Base-by-base conservation (phyloP, 2,113 vertebrate species). In the Burhinus bistriatus region DNA sequence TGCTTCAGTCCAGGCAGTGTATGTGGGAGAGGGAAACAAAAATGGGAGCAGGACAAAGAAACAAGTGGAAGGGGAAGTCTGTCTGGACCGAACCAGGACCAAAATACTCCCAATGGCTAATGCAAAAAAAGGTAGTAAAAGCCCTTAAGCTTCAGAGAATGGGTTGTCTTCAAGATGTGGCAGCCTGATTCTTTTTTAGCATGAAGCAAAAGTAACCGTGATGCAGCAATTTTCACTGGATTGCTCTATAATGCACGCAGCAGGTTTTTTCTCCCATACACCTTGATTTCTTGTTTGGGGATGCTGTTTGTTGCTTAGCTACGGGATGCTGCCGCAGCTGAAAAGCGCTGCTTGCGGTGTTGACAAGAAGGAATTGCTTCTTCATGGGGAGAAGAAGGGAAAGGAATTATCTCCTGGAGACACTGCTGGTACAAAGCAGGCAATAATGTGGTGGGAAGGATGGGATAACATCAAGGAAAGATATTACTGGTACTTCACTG, bases 301-400 rank as follows among this genome's bases (percentile, higher is more conserved):
- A 97, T 94, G 96, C 92, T 95, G 87, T 95, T 95, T 96, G 85
- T 97, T 98, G 94, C 95, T 90, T 97, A 95, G 94, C 78, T 96
- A 97, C 87, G 44, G 34, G 75, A 75, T 89, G 83, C 59, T 87
- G 90, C 90, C 71, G 55, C 83, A 83, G 65, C 86, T 78, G 71
- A 89, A 90, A 81, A 87, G 44, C 0, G 0, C 52, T 45, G 64
- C 83, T 90, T 51, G 59, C 19, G 4, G 59, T 10, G 68, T 27
- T 89, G 80, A 71, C 38, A 34, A 62, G 68, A 51, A 83, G 83
- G 72, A 92, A 92, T 89, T 87, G 72, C 30, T 81, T 75, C 85
- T 91, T 93, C 40, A 16, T 1, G 3, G 40, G 40, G 22, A 84
- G n/a, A 16, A 69, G 58, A 36, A 40, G 27, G 36, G 34, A 85